Conservation (phyloP, 2,888 invertebrate species). For the Cataglyphis albicans region DNA sequence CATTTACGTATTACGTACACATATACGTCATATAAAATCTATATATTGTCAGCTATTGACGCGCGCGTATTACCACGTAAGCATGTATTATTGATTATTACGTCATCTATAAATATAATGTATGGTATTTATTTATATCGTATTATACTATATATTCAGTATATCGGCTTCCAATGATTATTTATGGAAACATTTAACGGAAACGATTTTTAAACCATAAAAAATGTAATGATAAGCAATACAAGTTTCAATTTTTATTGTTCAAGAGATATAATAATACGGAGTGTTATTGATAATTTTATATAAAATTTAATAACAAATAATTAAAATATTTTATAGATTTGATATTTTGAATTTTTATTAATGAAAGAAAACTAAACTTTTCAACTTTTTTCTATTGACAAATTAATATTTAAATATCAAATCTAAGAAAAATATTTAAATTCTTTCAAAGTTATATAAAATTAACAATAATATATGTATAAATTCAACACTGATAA, state of each 20-base stretch:
- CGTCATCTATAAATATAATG: constrained; percentile 13
- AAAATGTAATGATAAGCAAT: neutral
- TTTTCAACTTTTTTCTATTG: neutral
- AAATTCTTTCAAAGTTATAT: too few species aligned
- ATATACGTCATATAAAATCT: neutral
- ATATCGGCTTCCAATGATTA: neutral
- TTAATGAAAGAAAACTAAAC: neutral
- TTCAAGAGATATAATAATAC: neutral
- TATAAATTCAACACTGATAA: neutral
- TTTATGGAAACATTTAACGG: neutral
- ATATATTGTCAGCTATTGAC: neutral
- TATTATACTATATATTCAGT: constrained; percentile 17
- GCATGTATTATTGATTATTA: constrained; percentile 19
- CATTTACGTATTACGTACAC: constrained; percentile 27
- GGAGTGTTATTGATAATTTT: neutral
- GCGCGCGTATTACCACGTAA: constrained; percentile 12
- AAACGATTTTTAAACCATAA: constrained; percentile 11
- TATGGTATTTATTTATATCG: constrained; percentile 28
- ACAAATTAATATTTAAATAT: too few species aligned
- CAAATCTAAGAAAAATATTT: too few species aligned
- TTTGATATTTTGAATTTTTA: neutral
- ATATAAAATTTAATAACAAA: neutral
- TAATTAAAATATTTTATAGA: neutral
- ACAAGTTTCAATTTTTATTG: constrained; percentile 2
- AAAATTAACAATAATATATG: neutral